Evolutionary conservation across 2,888 invertebrate species (phyloP).

Genomic region (Xiphydria camelus): DNA sequence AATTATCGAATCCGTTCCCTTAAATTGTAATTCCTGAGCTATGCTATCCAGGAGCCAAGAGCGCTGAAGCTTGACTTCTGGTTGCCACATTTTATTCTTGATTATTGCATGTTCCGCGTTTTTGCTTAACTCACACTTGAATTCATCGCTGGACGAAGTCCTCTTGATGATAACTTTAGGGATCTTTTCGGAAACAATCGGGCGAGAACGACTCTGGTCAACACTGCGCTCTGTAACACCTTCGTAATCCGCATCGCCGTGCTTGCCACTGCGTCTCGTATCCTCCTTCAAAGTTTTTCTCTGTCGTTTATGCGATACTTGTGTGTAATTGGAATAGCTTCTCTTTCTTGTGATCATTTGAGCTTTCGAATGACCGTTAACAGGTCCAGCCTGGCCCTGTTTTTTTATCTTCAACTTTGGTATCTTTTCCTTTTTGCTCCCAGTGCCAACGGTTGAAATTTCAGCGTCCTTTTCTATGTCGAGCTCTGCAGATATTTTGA

Average conservation of each 20-base stretch:
- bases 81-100: slow-evolving; percentile 46
- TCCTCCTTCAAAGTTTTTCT: slow-evolving; percentile 2
- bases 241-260: neutral
- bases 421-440: neutral
- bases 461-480: slow-evolving; percentile 18
- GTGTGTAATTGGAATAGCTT: too few species aligned
- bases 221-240: neutral
- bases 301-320: too few species aligned
- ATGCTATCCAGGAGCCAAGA: slow-evolving; percentile 48
- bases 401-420: slow-evolving; percentile 13
- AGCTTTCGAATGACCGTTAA: slow-evolving; percentile 4
- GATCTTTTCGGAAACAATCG: slow-evolving; percentile 39
- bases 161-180: slow-evolving; percentile 55
- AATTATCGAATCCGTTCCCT: slow-evolving; percentile 12
- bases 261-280: neutral
- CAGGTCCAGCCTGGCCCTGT: neutral
- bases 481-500: neutral
- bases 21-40: slow-evolving; percentile 41
- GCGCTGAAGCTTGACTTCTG: slow-evolving; percentile 49
- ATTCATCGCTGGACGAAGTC: slow-evolving; percentile 49
- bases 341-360: slow-evolving; percentile 14
- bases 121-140: slow-evolving; percentile 53
- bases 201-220: slow-evolving; percentile 2
- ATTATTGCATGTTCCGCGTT: slow-evolving; percentile 36
- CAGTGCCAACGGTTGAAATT: too few species aligned